phyloP scores from a whole-genome alignment of 1,140 invertebrate genomes.

The Calycopis cecrops region DNA sequence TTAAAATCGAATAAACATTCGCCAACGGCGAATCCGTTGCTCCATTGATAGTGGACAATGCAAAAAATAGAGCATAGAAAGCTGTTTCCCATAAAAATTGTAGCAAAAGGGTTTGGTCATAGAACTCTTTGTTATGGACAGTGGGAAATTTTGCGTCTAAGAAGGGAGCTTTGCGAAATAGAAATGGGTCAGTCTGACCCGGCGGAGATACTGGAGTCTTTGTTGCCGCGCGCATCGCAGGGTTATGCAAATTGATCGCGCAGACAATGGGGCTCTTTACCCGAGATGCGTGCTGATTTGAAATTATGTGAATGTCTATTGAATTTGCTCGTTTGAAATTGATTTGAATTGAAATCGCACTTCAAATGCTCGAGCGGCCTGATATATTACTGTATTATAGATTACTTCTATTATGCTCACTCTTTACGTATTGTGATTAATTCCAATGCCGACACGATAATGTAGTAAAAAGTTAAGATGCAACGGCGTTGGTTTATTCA shows the following conservation, averaged over 20 bases:
- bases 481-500: no score
- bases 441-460: no score
- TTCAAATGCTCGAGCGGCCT: constrained; percentile 1
- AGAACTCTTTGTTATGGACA: constrained; percentile 52
- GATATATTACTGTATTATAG: no score
- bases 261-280: constrained; percentile 44
- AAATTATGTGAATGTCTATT: constrained; percentile 20
- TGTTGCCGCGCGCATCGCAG: constrained; percentile 47
- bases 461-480: no score
- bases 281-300: constrained; percentile 37
- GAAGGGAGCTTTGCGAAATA: constrained; percentile 46
- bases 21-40: constrained; percentile 62
- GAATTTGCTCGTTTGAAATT: constrained; percentile 11
- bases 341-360: constrained; percentile 3
- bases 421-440: no score
- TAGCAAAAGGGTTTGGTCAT: constrained; percentile 61
- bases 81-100: constrained; percentile 67
- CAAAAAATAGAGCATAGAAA: constrained; percentile 68
- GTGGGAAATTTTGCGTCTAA: constrained; percentile 62
- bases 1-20: constrained; percentile 61
- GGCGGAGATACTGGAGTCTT: constrained; percentile 41
- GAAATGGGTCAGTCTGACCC: constrained; percentile 62
- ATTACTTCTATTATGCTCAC: no score
- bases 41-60: constrained; percentile 59
- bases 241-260: constrained; percentile 57